A percentile compares a stretch with the other conserved stretches of the same genome.
phyloP scores from a whole-genome alignment of 2,797 vertebrate species.

The Podarcis siculus region DNA sequence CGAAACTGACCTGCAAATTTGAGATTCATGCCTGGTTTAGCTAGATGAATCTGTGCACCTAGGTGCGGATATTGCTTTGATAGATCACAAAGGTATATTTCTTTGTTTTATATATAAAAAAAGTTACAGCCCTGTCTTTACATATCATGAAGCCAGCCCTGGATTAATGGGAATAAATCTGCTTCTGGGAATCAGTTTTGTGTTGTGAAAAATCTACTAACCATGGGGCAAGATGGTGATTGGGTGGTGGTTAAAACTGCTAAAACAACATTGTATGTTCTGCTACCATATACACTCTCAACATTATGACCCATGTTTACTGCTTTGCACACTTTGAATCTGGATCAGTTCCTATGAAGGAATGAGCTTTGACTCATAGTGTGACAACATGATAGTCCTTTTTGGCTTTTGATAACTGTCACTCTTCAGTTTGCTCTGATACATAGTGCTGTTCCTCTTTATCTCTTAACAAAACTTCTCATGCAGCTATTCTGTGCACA shows the following conservation, averaged over 20 bases:
- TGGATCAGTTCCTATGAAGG: not conserved
- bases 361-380: not conserved
- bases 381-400: not conserved
- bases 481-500: not conserved
- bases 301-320: not conserved
- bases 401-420: not conserved
- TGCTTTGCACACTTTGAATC: not conserved
- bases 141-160: not conserved
- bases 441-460: not conserved
- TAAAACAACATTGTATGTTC: not conserved
- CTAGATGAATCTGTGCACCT: not conserved
- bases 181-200: not conserved
- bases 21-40: not conserved
- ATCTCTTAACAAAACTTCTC: not conserved
- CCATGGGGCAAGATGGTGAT: not conserved
- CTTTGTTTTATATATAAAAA: constrained; percentile 37
- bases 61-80: not conserved
- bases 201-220: not conserved
- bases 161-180: not conserved
- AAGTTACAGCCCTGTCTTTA: not conserved
- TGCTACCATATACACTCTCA: not conserved
- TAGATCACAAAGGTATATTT: not conserved
- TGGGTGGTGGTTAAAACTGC: not conserved
- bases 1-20: not conserved
- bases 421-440: not conserved